A percentile compares a stretch with the other conserved stretches of the same genome.
Evolutionary conservation across 2,888 invertebrate species (phyloP).

Genomic region (Apodemia mormo): DNA sequence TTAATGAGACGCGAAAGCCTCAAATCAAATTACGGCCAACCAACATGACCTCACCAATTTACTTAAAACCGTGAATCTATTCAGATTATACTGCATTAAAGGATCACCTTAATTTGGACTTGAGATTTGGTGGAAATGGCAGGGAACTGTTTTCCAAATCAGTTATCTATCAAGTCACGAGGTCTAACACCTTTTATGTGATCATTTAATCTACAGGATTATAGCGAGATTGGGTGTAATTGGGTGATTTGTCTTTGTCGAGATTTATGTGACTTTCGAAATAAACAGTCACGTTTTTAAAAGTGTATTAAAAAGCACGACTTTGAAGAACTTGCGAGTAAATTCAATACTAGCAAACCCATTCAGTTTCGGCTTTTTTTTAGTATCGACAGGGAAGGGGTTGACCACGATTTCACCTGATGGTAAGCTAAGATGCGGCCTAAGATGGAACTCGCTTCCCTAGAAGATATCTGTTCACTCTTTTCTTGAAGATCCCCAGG

Average conservation of each 20-base stretch:
- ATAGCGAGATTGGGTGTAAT: conserved; percentile 20
- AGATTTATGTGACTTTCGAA: not conserved
- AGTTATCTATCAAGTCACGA: conserved; percentile 32
- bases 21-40: conserved; percentile 42
- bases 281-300: not conserved
- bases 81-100: conserved; percentile 20
- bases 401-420: too few species aligned
- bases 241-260: not conserved
- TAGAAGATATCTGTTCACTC: too few species aligned
- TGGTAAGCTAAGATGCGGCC: too few species aligned
- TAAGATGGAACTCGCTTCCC: too few species aligned
- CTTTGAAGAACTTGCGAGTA: too few species aligned
- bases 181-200: conserved; percentile 33
- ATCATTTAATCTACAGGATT: conserved; percentile 27
- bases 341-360: too few species aligned
- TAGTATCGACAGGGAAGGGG: too few species aligned
- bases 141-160: conserved; percentile 38
- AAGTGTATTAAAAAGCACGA: too few species aligned
- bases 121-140: conserved; percentile 27
- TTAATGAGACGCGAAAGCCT: conserved; percentile 45
- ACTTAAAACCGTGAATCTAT: conserved; percentile 27
- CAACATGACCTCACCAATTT: conserved; percentile 30
- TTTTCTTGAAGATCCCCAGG: too few species aligned
- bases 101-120: conserved; percentile 27
- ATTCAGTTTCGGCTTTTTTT: too few species aligned